Conservation (phyloP, 1,140 invertebrate species). For the Pseudobourletiella spinata region DNA sequence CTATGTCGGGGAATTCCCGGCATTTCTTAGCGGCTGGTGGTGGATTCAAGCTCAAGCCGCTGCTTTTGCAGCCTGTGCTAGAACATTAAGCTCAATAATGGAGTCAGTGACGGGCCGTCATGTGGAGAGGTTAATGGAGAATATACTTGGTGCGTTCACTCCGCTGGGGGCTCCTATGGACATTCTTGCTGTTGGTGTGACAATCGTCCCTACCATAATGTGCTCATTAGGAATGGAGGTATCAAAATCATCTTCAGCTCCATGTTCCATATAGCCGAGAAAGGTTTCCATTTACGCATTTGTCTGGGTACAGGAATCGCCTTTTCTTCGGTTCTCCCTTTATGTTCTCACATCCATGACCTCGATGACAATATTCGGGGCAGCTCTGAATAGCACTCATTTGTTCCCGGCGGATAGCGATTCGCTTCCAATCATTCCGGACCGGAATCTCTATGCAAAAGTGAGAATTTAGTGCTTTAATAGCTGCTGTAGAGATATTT, state of each 20-base stretch:
- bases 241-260: slow-evolving; percentile 21
- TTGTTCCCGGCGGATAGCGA: slow-evolving; percentile 15
- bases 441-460: slow-evolving; percentile 30
- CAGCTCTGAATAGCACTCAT: slow-evolving; percentile 23
- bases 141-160: slow-evolving; percentile 30
- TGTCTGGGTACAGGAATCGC: slow-evolving; percentile 22
- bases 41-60: slow-evolving; percentile 23
- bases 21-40: slow-evolving; percentile 32
- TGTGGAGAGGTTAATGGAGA: slow-evolving; percentile 28
- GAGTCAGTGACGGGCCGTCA: slow-evolving; percentile 33
- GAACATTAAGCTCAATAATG: slow-evolving; percentile 29
- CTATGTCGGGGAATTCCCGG: slow-evolving; percentile 31
- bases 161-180: slow-evolving; percentile 55
- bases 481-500: neutral
- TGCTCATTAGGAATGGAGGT: slow-evolving; percentile 62
- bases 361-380: slow-evolving; percentile 28
- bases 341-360: slow-evolving; percentile 22
- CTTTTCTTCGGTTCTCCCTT: slow-evolving; percentile 24
- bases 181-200: slow-evolving; percentile 55
- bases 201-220: slow-evolving; percentile 54
- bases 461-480: slow-evolving; percentile 8
- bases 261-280: neutral
- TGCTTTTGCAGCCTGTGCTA: slow-evolving; percentile 26
- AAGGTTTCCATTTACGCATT: neutral
- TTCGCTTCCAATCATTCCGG: slow-evolving; percentile 24